phyloP scores from a whole-genome alignment of 2,113 vertebrate species.

The Strigops habroptila region DNA sequence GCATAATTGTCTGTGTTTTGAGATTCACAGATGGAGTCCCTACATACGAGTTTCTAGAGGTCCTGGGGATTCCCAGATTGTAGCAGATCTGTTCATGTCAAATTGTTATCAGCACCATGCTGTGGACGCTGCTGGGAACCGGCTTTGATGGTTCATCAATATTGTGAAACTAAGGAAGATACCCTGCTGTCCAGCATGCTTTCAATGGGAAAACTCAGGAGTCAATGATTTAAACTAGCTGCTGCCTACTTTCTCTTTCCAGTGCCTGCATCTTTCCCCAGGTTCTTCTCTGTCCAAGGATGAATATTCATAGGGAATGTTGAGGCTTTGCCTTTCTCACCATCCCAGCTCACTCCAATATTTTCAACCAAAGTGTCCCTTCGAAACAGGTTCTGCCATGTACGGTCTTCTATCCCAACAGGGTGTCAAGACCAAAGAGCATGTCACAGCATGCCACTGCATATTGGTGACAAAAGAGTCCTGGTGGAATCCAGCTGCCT shows the following conservation, averaged over 20 bases:
- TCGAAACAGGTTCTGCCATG: background rate
- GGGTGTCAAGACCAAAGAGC: background rate
- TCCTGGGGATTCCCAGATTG: background rate
- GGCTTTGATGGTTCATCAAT: background rate
- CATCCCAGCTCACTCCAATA: background rate
- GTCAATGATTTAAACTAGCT: background rate
- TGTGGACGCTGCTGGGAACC: background rate
- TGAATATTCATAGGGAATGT: rapidly evolving
- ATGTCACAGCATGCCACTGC: background rate
- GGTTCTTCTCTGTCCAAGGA: background rate
- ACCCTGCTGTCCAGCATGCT: background rate
- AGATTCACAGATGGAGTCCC: background rate
- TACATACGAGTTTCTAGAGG: background rate
- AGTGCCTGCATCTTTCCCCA: background rate
- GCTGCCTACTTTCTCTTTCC: background rate
- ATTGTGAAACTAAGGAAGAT: background rate
- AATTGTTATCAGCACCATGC: background rate
- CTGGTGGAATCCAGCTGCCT: background rate
- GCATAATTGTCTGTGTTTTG: background rate
- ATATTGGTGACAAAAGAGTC: background rate
- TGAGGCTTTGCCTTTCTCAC: background rate
- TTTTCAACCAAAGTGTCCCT: background rate
- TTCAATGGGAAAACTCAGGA: background rate
- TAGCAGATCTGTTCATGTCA: background rate
- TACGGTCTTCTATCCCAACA: background rate